Conservation (phyloP, 2,888 invertebrate genomes). For the Lithosia quadra region DNA sequence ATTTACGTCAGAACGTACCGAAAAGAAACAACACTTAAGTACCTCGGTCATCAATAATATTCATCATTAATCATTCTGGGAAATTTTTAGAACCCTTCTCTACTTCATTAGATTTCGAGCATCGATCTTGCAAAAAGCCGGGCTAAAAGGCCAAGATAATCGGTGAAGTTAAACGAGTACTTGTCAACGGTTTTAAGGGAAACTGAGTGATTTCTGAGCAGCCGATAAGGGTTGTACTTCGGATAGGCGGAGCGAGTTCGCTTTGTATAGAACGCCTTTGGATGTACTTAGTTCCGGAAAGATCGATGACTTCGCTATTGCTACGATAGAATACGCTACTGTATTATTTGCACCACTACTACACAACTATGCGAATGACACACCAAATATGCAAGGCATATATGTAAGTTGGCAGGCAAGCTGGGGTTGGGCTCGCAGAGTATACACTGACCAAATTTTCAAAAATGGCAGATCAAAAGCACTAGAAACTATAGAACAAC, state of each 20-base stretch:
- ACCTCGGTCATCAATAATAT: constrained; percentile 23
- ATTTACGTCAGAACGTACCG: neutral
- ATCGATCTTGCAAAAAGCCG: constrained; percentile 52
- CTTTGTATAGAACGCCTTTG: constrained; percentile 18
- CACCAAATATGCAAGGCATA: too few relatives aligned
- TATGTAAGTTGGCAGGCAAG: too few relatives aligned
- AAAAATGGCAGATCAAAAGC: too few relatives aligned
- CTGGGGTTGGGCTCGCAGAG: too few relatives aligned
- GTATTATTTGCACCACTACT: too few relatives aligned
- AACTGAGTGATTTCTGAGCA: constrained; percentile 66
- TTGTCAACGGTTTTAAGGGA: constrained; percentile 67
- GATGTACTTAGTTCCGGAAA: neutral
- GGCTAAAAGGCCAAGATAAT: constrained; percentile 62
- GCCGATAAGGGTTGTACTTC: constrained; percentile 22
- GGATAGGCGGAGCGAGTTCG: constrained; percentile 2
- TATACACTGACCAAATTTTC: too few relatives aligned
- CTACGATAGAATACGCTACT: neutral
- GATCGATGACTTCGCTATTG: neutral
- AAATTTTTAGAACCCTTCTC: constrained; percentile 36
- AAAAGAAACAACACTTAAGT: constrained; percentile 22
- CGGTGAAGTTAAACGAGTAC: constrained; percentile 71
- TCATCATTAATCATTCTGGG: constrained; percentile 35
- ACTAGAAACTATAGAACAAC: too few relatives aligned
- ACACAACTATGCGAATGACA: too few relatives aligned
- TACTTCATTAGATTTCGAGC: constrained; percentile 48